A percentile compares a stretch with the other conserved stretches of the same genome.
Evolutionary conservation across 2,888 invertebrate species (phyloP).

Genomic region (Phoenoteleia sp.): DNA sequence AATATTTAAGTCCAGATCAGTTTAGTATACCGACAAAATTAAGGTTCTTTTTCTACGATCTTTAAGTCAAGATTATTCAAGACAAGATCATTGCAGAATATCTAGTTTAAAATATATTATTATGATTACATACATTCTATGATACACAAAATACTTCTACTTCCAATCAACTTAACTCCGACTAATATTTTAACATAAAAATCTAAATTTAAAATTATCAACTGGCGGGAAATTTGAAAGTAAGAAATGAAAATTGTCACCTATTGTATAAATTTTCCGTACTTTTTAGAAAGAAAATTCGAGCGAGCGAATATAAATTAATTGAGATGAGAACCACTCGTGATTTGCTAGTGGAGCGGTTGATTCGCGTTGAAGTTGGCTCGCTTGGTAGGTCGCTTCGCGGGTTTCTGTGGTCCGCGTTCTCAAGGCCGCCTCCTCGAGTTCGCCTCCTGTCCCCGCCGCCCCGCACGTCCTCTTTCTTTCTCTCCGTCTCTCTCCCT

Average conservation of each 20-base stretch:
- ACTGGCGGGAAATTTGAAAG: constrained; percentile 21
- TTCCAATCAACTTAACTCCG: too few species aligned
- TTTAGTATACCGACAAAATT: too few species aligned
- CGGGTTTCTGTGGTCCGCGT: constrained; percentile 81
- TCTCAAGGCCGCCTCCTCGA: constrained; percentile 86
- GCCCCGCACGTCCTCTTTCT: constrained; percentile 19
- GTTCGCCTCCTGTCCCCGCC: constrained; percentile 75
- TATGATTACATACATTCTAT: too few species aligned
- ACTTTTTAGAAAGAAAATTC: neutral
- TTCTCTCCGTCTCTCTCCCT: constrained; percentile 47
- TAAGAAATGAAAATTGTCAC: constrained; percentile 10
- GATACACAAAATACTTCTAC: too few species aligned
- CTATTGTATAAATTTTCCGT: neutral
- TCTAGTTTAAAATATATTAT: too few species aligned
- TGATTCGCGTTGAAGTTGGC: constrained; percentile 84
- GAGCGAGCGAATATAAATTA: constrained; percentile 63
- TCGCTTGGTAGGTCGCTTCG: constrained; percentile 79
- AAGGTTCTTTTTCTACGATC: too few species aligned
- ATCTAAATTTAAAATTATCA: too few species aligned
- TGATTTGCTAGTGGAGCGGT: constrained; percentile 84
- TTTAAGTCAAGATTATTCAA: too few species aligned
- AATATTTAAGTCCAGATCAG: too few species aligned
- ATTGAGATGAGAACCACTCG: constrained; percentile 84
- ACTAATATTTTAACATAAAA: too few species aligned
- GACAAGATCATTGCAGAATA: too few species aligned